A percentile compares a stretch with the other conserved stretches of the same genome.
Evolutionary conservation across 2,113 vertebrate genomes (phyloP).

Genomic region (Danio rerio): GRCz12tu NC_133193.1:13219501-13220000

Average conservation of each 20-base stretch:
- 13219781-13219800: slow-evolving; percentile 47
- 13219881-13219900: slow-evolving; percentile 63
- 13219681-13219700: slow-evolving; percentile 45
- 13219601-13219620: slow-evolving; percentile 53
- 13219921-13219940: slow-evolving; percentile 74
- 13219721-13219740: slow-evolving; percentile 23
- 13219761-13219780: slow-evolving; percentile 46
- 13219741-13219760: slow-evolving; percentile 49
- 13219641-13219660: slow-evolving; percentile 4
- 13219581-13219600: slow-evolving; percentile 14
- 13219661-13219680: slow-evolving; percentile 49
- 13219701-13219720: slow-evolving; percentile 51
- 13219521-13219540: neutral
- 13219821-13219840: slow-evolving; percentile 45
- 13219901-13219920: slow-evolving; percentile 60
- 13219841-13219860: slow-evolving; percentile 63
- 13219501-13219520: neutral
- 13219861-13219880: slow-evolving; percentile 58
- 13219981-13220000: slow-evolving; percentile 53
- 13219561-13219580: neutral
- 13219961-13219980: slow-evolving; percentile 67
- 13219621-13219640: slow-evolving; percentile 53
- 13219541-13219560: neutral
- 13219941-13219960: slow-evolving; percentile 45
- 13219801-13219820: slow-evolving; percentile 32